phyloP scores from a whole-genome alignment of 2,113 vertebrate genomes.

The Poecile atricapillus region DNA sequence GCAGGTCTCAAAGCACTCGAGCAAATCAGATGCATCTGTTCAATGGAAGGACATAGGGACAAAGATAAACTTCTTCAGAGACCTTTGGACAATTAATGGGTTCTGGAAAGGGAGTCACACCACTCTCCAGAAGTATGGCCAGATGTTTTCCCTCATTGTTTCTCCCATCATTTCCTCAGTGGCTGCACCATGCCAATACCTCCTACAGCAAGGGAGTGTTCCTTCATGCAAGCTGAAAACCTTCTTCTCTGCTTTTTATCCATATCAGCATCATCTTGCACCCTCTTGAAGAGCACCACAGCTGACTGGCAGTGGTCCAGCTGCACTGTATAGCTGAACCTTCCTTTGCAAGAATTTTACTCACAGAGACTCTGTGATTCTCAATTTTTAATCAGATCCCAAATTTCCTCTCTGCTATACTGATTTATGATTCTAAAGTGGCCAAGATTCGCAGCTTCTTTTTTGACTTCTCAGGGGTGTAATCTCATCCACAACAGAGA shows the following conservation, averaged over 20 bases:
- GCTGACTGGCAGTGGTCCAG: background rate
- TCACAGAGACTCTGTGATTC: background rate
- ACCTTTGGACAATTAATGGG: background rate
- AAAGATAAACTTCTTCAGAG: background rate
- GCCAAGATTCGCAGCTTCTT: background rate
- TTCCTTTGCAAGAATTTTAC: background rate
- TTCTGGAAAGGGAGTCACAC: background rate
- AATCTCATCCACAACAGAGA: background rate
- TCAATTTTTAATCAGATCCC: background rate
- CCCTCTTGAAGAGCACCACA: background rate
- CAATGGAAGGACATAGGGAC: background rate
- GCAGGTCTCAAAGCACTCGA: background rate
- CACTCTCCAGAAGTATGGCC: background rate
- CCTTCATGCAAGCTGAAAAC: background rate
- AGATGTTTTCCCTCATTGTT: background rate
- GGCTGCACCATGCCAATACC: background rate
- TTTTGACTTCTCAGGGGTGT: background rate
- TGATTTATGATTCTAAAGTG: background rate
- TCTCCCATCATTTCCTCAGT: background rate
- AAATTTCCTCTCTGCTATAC: background rate
- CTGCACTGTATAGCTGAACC: accelerated
- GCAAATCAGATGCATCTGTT: background rate
- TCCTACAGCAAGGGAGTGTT: background rate
- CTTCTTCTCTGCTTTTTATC: background rate
- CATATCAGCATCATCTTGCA: background rate